Conservation (phyloP, 2,797 vertebrate genomes). For the Gallinago solitaria region DNA sequence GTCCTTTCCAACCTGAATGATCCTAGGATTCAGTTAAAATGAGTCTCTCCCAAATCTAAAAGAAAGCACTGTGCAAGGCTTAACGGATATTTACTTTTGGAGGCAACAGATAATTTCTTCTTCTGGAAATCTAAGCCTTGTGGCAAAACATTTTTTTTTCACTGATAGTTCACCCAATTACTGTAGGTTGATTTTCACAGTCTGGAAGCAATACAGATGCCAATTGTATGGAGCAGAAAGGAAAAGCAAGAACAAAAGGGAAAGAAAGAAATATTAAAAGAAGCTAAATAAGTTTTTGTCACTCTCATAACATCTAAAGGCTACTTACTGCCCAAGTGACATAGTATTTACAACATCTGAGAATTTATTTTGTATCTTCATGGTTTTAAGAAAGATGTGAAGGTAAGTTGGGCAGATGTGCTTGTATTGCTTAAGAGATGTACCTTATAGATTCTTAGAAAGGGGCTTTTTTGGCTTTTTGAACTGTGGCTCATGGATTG, state of each 20-base stretch:
- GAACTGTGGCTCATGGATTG: not conserved
- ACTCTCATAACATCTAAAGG: not conserved
- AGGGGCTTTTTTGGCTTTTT: not conserved
- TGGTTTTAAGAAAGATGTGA: not conserved
- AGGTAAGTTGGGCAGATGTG: not conserved
- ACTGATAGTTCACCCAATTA: not conserved
- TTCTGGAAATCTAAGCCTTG: not conserved
- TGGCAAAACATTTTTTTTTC: not conserved
- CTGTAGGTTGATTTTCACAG: not conserved
- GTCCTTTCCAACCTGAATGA: not conserved
- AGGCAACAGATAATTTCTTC: not conserved
- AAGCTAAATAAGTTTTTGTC: not conserved
- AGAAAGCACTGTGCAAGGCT: not conserved
- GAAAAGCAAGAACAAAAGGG: not conserved
- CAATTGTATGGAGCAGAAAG: not conserved
- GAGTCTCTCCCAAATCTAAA: not conserved
- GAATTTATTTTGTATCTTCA: not conserved
- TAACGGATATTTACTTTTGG: not conserved
- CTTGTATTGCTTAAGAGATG: not conserved
- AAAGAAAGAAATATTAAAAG: not conserved
- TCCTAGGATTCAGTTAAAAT: not conserved
- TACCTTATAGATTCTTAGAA: not conserved
- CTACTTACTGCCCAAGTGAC: not conserved
- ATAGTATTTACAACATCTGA: not conserved
- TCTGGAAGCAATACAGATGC: not conserved